Conservation (phyloP, 2,888 invertebrate species). For the Vandiemenella viatica region DNA sequence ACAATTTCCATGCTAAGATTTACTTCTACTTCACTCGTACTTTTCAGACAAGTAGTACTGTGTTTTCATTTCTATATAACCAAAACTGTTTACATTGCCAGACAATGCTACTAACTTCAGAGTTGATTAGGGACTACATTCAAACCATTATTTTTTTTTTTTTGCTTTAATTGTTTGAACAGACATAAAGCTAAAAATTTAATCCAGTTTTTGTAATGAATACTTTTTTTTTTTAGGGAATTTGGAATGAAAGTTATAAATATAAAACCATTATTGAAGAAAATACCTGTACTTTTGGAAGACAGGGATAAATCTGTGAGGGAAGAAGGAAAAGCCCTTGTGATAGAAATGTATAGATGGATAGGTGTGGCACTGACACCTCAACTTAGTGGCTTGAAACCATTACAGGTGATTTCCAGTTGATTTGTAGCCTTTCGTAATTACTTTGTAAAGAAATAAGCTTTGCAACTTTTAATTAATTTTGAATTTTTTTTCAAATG, state of each 20-base stretch:
- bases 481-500: no score
- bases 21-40: no score
- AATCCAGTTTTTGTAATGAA: no score
- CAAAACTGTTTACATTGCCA: no score
- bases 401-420: constrained; percentile 47
- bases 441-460: not conserved
- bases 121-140: no score
- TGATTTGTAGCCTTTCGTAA: not conserved
- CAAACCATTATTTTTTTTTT: no score
- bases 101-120: no score
- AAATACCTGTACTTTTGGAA: constrained; percentile 66
- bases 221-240: constrained; percentile 35
- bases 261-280: constrained; percentile 79
- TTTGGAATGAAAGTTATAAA: constrained; percentile 86
- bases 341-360: constrained; percentile 91
- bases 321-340: constrained; percentile 80
- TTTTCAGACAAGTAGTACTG: no score
- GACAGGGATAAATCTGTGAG: constrained; percentile 84
- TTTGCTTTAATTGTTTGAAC: no score
- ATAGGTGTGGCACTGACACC: constrained; percentile 67
- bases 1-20: no score
- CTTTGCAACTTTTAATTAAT: not conserved
- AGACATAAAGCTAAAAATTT: no score
- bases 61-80: no score
- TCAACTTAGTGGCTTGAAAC: constrained; percentile 72